A percentile compares a stretch with the other conserved stretches of the same genome.
phyloP scores from a whole-genome alignment of 2,113 vertebrate genomes.

The Heterocephalus glaber region DNA sequence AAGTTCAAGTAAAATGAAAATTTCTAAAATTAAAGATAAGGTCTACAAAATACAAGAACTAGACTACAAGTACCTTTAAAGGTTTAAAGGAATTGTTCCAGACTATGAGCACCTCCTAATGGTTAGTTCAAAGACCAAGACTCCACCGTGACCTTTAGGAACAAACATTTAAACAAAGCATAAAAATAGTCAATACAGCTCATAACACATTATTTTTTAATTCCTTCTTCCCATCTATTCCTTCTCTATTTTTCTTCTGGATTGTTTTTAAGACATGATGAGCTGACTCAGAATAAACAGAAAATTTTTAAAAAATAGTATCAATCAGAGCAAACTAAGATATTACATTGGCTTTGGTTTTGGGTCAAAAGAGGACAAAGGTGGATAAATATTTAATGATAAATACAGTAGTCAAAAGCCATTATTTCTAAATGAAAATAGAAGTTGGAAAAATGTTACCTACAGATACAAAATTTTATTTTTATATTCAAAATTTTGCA shows the following conservation, averaged over 20 bases:
- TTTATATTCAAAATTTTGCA: background rate
- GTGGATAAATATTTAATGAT: slow-evolving; percentile 19
- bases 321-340: background rate
- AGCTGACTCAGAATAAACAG: slow-evolving; percentile 45
- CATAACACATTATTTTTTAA: background rate
- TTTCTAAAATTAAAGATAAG: slow-evolving; percentile 72
- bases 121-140: background rate
- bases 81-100: background rate
- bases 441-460: background rate
- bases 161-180: background rate
- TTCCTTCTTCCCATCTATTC: background rate
- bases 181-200: background rate
- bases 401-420: background rate
- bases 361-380: slow-evolving; percentile 5
- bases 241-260: slow-evolving; percentile 40
- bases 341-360: background rate
- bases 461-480: background rate
- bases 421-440: background rate
- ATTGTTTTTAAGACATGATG: slow-evolving; percentile 58
- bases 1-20: slow-evolving; percentile 61
- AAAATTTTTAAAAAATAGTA: background rate
- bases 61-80: background rate
- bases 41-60: slow-evolving; percentile 20
- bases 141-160: background rate
- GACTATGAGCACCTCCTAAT: slow-evolving; percentile 58